These are phyloP conservation scores for Adelognathus sp. DNA, from an alignment of 2,888 invertebrate genomes.

Conservation along the genomic window DNA sequence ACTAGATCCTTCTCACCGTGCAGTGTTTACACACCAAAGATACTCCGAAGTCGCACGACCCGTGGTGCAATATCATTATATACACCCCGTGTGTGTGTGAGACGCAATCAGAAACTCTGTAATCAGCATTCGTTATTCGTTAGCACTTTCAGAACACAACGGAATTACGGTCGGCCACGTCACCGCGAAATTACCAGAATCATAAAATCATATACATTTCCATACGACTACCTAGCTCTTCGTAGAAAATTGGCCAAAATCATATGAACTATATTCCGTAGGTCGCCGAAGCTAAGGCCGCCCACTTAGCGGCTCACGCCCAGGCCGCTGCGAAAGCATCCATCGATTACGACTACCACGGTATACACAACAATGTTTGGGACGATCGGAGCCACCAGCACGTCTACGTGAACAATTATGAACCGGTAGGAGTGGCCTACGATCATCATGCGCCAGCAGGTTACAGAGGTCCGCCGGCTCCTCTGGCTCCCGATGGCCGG, in stretches of 20 bases:
- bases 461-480: slow-evolving; percentile 68
- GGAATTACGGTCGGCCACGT: too few relatives aligned
- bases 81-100: too few relatives aligned
- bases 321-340: slow-evolving; percentile 73
- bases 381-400: slow-evolving; percentile 63
- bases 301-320: slow-evolving; percentile 78
- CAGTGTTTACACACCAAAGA: too few relatives aligned
- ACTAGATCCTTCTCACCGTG: too few relatives aligned
- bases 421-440: slow-evolving; percentile 67
- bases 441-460: slow-evolving; percentile 50
- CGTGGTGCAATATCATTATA: too few relatives aligned
- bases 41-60: too few relatives aligned
- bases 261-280: slow-evolving; percentile 45
- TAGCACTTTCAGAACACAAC: too few relatives aligned
- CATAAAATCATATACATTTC: background rate
- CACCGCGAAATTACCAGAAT: too few relatives aligned
- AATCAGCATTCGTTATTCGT: too few relatives aligned
- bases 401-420: slow-evolving; percentile 46
- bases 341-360: slow-evolving; percentile 54
- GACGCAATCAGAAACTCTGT: too few relatives aligned
- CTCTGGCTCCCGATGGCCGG: slow-evolving; percentile 64
- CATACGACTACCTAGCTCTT: background rate
- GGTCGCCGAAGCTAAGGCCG: slow-evolving; percentile 80
- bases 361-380: slow-evolving; percentile 60
- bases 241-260: background rate